Base-by-base conservation (phyloP, 2,113 vertebrate genomes). In the Amphiprion ocellaris region DNA sequence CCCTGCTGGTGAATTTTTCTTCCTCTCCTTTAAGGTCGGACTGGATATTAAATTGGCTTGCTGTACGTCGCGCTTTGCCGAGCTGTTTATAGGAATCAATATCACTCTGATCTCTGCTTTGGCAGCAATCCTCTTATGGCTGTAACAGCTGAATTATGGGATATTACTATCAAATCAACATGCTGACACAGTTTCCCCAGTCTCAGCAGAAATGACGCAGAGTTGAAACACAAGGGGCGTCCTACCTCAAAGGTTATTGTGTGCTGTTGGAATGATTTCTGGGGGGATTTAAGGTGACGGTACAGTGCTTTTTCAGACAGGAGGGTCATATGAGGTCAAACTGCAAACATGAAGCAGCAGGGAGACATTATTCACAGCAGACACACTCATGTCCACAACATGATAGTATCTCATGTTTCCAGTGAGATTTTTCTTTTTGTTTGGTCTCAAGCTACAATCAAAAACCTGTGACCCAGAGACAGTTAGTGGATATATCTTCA, bases 71-170 rank as follows among this genome's bases (percentile, higher is more conserved):
- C 60, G 46, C 60, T 70, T 9, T n/a, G 0, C 65, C 10, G 19
- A 14, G 69, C 30, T 73, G 65, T 71, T 87, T 83, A 78, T 64
- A 67, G 19, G 65, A 80, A 90, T 88, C 85, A 82, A 83, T 83
- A 83, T 77, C 44, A 26, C 53, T 54, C 30, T 23, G 56, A 60
- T 49, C 39, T 69, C 44, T 52, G 1, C 60, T 59, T 23, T 19
- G 50, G 41, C 67, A 69, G 39, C 69, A 83, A 90, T 80, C 81
- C 81, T 87, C 70, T 87, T 66, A 67, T 2, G 28, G 61, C 64
- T 67, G 61, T 67, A 65, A 61, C 56, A 58, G 67, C 80, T 66
- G 68, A 90, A 83, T 87, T 84, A 86, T 69, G 78, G 79, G 30
- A 82, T 82, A 85, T 80, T 60, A 75, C 55, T 23, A 30, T 66